Percentiles rank a stretch among this genome's conserved stretches.
Evolutionary conservation across 37 sponge, comb jelly and placozoan genomes (phyloP).

Genomic region (Eunapius fragilis): DNA sequence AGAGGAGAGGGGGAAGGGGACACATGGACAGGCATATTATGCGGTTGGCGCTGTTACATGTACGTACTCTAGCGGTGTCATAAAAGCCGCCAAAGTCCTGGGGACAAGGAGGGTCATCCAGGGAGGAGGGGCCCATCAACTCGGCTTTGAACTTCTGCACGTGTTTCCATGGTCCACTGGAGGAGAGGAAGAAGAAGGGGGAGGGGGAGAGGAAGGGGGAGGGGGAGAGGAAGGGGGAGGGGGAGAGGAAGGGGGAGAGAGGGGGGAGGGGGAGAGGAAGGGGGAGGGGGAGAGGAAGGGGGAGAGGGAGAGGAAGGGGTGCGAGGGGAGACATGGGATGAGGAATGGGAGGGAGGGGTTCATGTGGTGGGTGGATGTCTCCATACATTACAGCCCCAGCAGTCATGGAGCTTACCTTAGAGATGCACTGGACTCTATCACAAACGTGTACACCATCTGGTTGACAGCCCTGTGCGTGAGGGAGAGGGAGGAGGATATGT

Average conservation of each 20-base stretch:
- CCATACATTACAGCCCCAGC: too few relatives aligned
- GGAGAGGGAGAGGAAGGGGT: background rate
- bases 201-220: too few relatives aligned
- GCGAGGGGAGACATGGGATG: too few relatives aligned
- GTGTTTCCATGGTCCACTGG: slow-evolving; percentile 84
- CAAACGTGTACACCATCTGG: slow-evolving; percentile 73
- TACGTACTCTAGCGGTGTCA: slow-evolving; percentile 58
- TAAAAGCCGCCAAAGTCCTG: slow-evolving; percentile 91
- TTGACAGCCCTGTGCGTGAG: slow-evolving; percentile 54
- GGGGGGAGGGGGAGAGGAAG: background rate
- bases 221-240: background rate
- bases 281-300: background rate
- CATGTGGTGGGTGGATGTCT: background rate
- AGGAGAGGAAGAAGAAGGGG: too few relatives aligned
- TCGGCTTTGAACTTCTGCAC: slow-evolving; percentile 75
- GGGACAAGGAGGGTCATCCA: slow-evolving; percentile 42
- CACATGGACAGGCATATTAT: background rate
- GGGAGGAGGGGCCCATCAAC: slow-evolving; percentile 49
- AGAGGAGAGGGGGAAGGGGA: too few relatives aligned
- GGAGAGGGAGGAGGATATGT: background rate
- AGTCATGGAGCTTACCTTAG: slow-evolving; percentile 47
- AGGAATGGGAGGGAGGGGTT: too few relatives aligned
- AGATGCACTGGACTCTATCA: slow-evolving; percentile 55
- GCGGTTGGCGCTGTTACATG: background rate
- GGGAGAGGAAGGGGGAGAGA: background rate